These are phyloP conservation scores for Erebia epiphron DNA, from an alignment of 2,888 invertebrate species.

Conservation along the genomic window DNA sequence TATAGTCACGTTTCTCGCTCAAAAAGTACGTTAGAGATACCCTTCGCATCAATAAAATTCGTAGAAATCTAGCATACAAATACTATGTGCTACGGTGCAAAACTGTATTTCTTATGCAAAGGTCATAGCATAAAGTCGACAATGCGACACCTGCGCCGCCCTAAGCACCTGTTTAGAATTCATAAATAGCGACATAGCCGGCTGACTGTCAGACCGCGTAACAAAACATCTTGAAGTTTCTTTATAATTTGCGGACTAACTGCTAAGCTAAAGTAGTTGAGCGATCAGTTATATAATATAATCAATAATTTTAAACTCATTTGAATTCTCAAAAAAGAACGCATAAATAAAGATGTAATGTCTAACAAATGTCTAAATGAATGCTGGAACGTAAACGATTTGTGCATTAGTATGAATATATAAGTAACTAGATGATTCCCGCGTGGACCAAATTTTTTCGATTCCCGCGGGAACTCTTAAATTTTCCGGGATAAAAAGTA, in stretches of 20 bases:
- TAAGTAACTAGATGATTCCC: too few species aligned
- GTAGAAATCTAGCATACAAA: conserved; percentile 19
- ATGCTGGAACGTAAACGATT: neutral
- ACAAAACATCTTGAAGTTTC: conserved; percentile 6
- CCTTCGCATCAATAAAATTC: conserved; percentile 3
- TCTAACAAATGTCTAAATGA: neutral
- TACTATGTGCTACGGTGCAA: conserved; percentile 41
- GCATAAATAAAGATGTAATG: too few species aligned
- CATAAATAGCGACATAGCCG: conserved; percentile 61
- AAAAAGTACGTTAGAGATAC: too few species aligned
- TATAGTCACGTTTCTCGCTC: too few species aligned
- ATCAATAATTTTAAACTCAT: too few species aligned
- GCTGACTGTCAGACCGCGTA: conserved; percentile 49
- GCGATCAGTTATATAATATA: neutral
- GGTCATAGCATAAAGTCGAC: conserved; percentile 70
- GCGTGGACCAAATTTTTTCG: too few species aligned
- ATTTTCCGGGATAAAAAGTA: too few species aligned
- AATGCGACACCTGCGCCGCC: conserved; percentile 71
- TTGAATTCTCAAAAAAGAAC: too few species aligned
- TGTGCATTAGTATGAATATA: neutral
- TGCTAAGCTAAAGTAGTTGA: neutral
- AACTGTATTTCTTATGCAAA: conserved; percentile 70
- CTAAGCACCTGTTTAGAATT: conserved; percentile 72
- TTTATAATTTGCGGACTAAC: neutral
- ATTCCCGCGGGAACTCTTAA: too few species aligned